Conservation (phyloP, 2,113 vertebrate genomes). For the Genyomyrus donnyi region DNA sequence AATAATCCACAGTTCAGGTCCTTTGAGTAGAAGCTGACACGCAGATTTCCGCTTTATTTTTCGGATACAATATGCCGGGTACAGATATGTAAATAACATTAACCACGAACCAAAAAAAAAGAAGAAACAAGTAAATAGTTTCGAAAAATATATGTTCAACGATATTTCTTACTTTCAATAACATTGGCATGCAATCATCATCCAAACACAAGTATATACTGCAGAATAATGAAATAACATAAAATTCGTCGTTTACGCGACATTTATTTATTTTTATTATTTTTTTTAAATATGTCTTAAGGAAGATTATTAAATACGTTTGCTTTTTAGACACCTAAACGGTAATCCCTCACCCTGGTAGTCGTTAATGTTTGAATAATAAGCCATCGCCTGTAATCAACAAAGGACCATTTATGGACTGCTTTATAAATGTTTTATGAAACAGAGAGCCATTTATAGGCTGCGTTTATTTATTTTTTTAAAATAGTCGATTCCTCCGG, state of each 20-base stretch:
- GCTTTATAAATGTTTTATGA: background rate
- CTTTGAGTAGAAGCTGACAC: background rate
- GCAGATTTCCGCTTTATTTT: background rate
- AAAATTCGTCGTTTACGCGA: background rate
- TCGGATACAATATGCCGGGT: background rate
- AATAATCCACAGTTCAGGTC: background rate
- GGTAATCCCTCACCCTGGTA: background rate
- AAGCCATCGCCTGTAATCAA: background rate
- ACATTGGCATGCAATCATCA: background rate
- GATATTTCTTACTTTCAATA: background rate
- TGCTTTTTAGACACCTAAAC: background rate
- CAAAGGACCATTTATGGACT: background rate
- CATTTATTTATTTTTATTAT: background rate
- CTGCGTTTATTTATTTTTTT: background rate
- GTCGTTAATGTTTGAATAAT: background rate
- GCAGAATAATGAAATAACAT: background rate
- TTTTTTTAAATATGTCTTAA: background rate
- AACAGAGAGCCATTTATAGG: background rate
- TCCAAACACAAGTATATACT: background rate
- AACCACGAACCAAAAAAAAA: background rate
- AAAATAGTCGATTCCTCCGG: background rate
- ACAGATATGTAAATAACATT: background rate
- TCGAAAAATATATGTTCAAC: background rate
- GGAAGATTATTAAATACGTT: background rate
- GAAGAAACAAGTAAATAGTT: background rate